These are phyloP conservation scores for Formicarius rufipectus DNA, from an alignment of 2,113 vertebrate genomes.

Conservation along the genomic window DNA sequence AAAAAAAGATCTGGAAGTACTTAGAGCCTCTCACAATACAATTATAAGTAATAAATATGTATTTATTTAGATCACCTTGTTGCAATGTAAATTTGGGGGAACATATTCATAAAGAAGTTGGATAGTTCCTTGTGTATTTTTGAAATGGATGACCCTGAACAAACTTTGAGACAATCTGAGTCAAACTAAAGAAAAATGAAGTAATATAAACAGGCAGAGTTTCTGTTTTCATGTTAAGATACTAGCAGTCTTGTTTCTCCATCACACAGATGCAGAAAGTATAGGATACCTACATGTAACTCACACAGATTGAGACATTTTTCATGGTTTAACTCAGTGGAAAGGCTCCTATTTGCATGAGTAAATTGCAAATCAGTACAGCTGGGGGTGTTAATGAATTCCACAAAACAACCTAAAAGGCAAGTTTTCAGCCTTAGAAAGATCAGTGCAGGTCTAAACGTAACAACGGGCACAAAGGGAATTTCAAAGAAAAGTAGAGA, in stretches of 20 bases:
- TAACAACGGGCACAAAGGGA: neutral
- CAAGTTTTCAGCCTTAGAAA: neutral
- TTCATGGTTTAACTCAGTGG: neutral
- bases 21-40: neutral
- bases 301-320: neutral
- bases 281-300: neutral
- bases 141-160: neutral
- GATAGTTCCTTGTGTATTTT: neutral
- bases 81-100: neutral
- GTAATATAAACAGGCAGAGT: neutral
- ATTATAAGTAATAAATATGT: neutral
- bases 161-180: neutral
- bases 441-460: neutral
- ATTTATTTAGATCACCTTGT: neutral
- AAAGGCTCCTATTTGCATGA: neutral
- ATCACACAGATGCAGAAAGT: neutral
- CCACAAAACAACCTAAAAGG: neutral
- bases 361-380: neutral
- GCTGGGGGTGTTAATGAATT: neutral
- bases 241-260: neutral
- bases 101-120: neutral
- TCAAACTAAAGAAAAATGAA: neutral
- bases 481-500: neutral
- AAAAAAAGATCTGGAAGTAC: neutral
- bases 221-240: neutral